Conservation (phyloP, 2,113 vertebrate species). For the Barnardius zonarius region DNA sequence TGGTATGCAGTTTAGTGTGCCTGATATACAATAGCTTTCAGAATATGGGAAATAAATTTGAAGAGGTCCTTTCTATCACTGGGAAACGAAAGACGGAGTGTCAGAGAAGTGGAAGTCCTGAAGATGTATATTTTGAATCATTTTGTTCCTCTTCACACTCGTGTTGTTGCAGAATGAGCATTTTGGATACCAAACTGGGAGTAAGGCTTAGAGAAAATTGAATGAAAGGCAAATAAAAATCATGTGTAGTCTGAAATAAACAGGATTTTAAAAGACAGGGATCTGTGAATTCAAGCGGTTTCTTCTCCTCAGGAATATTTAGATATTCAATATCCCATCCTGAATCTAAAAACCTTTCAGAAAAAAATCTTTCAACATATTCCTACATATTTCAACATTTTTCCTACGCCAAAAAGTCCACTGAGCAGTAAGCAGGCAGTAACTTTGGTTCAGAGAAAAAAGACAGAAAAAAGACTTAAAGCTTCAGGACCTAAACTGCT, state of each 20-base stretch:
- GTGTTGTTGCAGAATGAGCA: background rate
- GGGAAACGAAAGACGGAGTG: background rate
- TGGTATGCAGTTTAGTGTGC: background rate
- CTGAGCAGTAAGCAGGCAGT: background rate
- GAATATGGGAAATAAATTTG: conserved; percentile 12
- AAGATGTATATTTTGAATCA: background rate
- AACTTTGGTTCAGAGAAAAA: background rate
- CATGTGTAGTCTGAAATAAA: background rate
- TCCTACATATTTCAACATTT: background rate
- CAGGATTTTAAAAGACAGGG: background rate
- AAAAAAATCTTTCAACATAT: background rate
- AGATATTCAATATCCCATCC: background rate
- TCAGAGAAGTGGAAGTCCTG: background rate
- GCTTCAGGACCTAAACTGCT: background rate
- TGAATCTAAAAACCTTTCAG: background rate
- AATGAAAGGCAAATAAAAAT: background rate
- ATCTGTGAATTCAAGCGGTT: background rate
- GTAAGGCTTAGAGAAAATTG: background rate
- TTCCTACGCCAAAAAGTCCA: background rate
- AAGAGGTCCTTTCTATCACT: background rate
- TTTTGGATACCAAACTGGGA: conserved; percentile 5
- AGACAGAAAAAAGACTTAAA: background rate
- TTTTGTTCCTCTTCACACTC: conserved; percentile 17
- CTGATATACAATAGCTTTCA: conserved; percentile 11
- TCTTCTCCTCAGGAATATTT: background rate